These are phyloP conservation scores for Muntiacus reevesi DNA, from an alignment of 2,113 vertebrate species.

Conservation along the genomic window DNA sequence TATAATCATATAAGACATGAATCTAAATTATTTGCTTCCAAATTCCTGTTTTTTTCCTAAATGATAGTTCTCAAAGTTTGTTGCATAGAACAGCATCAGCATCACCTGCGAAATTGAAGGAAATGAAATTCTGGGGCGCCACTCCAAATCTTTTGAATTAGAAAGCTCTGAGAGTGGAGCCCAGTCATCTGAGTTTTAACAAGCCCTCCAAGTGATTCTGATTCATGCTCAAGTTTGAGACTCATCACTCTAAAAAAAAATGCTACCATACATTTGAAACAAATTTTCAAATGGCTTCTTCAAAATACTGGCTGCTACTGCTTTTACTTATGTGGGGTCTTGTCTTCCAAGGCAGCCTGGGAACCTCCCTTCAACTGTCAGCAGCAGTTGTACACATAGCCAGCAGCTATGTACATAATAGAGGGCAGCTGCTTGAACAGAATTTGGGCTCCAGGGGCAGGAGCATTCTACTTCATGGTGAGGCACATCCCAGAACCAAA, in stretches of 20 bases:
- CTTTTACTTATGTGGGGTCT: background rate
- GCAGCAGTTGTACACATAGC: background rate
- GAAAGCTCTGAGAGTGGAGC: background rate
- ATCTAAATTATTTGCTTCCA: background rate
- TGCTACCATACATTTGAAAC: background rate
- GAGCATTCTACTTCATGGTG: background rate
- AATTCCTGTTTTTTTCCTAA: background rate
- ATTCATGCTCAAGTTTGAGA: background rate
- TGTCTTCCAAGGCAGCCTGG: background rate
- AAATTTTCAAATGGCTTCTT: background rate
- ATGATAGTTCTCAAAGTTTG: background rate
- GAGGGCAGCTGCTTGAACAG: background rate
- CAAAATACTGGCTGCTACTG: background rate
- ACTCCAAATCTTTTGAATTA: background rate
- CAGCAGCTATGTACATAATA: background rate
- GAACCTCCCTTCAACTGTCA: background rate
- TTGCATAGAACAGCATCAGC: background rate
- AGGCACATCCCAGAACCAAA: conserved; percentile 17
- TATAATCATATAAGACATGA: background rate
- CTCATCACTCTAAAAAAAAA: background rate
- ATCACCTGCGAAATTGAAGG: background rate
- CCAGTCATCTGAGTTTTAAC: background rate
- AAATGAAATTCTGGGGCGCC: background rate
- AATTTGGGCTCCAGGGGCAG: background rate
- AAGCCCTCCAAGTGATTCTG: background rate